Conservation (phyloP, 1,140 invertebrate species). For the Charaxes varanes region DNA sequence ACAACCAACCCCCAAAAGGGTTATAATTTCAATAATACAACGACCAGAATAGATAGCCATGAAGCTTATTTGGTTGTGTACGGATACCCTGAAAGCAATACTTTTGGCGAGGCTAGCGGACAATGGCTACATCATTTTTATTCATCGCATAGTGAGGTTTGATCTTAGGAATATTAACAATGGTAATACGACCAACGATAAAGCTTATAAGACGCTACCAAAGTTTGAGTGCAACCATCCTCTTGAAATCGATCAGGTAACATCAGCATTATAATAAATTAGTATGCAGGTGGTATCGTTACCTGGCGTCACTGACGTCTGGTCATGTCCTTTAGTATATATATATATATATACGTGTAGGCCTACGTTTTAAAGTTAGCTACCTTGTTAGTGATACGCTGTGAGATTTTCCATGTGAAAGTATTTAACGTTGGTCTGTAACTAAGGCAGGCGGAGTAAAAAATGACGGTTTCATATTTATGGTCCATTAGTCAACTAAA, state of each 20-base stretch:
- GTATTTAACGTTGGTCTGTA: constrained; percentile 5
- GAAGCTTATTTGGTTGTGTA: constrained; percentile 29
- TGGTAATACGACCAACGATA: constrained; percentile 27
- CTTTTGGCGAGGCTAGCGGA: constrained; percentile 48
- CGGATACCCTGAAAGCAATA: constrained; percentile 27
- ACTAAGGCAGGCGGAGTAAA: constrained; percentile 3
- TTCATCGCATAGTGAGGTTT: constrained; percentile 35
- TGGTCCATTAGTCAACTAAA: background rate
- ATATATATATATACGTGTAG: constrained; percentile 41
- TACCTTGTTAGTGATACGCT: constrained; percentile 8
- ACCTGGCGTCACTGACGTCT: constrained; percentile 39
- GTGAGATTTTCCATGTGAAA: constrained; percentile 13
- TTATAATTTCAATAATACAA: constrained; percentile 20
- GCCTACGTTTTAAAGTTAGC: constrained; percentile 13
- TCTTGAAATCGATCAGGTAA: constrained; percentile 32
- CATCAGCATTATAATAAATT: constrained; percentile 41
- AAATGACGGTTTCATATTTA: constrained; percentile 5
- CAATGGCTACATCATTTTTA: constrained; percentile 53
- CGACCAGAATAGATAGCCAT: constrained; percentile 24
- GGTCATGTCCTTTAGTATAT: constrained; percentile 44
- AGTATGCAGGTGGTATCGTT: constrained; percentile 47
- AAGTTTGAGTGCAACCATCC: constrained; percentile 8
- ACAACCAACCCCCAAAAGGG: constrained; percentile 12
- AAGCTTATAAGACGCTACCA: constrained; percentile 6
- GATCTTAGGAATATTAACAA: constrained; percentile 49